These are phyloP conservation scores for Elymnias hypermnestra DNA, from an alignment of 1,140 invertebrate species.

Conservation along the genomic window DNA sequence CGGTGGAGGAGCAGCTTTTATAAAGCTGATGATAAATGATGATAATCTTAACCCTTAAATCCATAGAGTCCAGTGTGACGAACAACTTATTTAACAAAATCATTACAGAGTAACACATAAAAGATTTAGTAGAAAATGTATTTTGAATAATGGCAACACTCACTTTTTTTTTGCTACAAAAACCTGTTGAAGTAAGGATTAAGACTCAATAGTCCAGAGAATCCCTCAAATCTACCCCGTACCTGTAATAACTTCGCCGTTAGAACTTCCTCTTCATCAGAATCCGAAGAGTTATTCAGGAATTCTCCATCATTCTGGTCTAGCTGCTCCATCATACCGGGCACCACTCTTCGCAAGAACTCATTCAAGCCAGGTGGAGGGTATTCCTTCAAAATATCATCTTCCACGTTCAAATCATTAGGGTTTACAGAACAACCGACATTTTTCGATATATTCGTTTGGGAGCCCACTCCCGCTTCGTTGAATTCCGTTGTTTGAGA, in stretches of 20 bases:
- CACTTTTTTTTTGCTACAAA: too few relatives aligned
- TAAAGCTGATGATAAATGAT: too few relatives aligned
- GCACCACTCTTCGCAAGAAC: conserved; percentile 51
- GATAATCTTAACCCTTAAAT: too few relatives aligned
- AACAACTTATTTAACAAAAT: too few relatives aligned
- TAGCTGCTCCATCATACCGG: conserved; percentile 52
- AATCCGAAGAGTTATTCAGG: conserved; percentile 48
- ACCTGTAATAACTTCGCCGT: conserved; percentile 36
- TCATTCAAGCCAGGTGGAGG: conserved; percentile 47
- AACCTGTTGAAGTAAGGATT: too few relatives aligned
- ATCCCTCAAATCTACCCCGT: too few relatives aligned
- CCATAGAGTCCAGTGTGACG: too few relatives aligned
- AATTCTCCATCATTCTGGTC: conserved; percentile 41
- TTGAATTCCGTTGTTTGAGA: conserved; percentile 49
- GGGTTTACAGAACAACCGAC: conserved; percentile 32
- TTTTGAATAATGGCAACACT: too few relatives aligned
- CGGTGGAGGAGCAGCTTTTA: too few relatives aligned
- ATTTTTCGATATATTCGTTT: conserved; percentile 38
- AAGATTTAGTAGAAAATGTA: too few relatives aligned
- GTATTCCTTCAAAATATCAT: conserved; percentile 36
- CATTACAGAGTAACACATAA: too few relatives aligned
- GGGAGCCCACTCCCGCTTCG: conserved; percentile 31
- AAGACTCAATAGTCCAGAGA: too few relatives aligned
- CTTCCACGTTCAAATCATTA: conserved; percentile 28
- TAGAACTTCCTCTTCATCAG: conserved; percentile 50